These are phyloP conservation scores for Brenthis ino DNA, from an alignment of 2,888 invertebrate species.

Conservation along the genomic window DNA sequence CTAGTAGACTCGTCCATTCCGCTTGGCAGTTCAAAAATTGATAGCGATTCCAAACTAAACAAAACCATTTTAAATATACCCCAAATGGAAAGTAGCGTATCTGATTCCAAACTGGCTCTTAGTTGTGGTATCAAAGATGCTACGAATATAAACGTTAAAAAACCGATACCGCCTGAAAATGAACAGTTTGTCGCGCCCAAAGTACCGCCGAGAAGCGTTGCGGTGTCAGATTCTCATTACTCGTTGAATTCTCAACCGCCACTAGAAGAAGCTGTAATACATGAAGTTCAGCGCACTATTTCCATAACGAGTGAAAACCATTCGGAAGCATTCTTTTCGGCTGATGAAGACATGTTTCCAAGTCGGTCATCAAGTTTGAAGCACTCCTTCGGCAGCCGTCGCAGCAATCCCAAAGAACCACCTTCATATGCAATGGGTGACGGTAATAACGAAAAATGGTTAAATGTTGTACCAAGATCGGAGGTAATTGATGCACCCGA, in stretches of 20 bases:
- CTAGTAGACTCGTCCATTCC: slow-evolving; percentile 86
- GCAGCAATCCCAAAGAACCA: slow-evolving; percentile 75
- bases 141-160: slow-evolving; percentile 58
- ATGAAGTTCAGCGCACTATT: slow-evolving; percentile 90
- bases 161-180: slow-evolving; percentile 51
- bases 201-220: slow-evolving; percentile 75
- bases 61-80: slow-evolving; percentile 80
- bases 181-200: slow-evolving; percentile 69
- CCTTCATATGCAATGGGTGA: slow-evolving; percentile 81
- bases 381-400: slow-evolving; percentile 82
- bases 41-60: slow-evolving; percentile 87
- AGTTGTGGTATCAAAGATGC: slow-evolving; percentile 86
- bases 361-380: slow-evolving; percentile 86
- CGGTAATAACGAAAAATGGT: slow-evolving; percentile 69
- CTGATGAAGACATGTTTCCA: slow-evolving; percentile 92
- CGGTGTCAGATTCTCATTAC: slow-evolving; percentile 86
- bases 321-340: slow-evolving; percentile 95
- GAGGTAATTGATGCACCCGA: slow-evolving; percentile 65
- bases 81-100: slow-evolving; percentile 90
- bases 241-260: slow-evolving; percentile 83
- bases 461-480: slow-evolving; percentile 63
- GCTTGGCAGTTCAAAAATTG: slow-evolving; percentile 83
- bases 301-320: slow-evolving; percentile 95
- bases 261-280: slow-evolving; percentile 82
- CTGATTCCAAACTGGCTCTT: slow-evolving; percentile 92